A percentile compares a stretch with the other conserved stretches of the same genome.
Conservation (phyloP, 2,888 invertebrate species). For the Shargacucullia verbasci region DNA sequence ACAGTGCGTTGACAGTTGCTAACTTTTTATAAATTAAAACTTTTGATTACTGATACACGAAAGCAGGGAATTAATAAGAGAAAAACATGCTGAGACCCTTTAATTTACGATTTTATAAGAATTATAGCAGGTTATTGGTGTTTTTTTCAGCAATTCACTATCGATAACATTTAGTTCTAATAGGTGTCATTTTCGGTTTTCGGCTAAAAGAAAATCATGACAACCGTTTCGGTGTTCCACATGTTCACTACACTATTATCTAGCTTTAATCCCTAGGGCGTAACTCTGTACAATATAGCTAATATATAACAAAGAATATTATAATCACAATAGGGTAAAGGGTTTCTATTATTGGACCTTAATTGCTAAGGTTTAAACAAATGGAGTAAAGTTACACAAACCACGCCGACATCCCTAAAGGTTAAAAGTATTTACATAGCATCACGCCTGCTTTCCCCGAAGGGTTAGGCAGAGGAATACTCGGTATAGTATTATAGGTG, state of each 20-base stretch:
- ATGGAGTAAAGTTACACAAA: slow-evolving; percentile 17
- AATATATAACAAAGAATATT: slow-evolving; percentile 54
- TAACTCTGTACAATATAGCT: slow-evolving; percentile 35
- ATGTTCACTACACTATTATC: slow-evolving; percentile 17
- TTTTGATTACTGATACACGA: too few relatives aligned
- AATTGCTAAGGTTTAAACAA: slow-evolving; percentile 44
- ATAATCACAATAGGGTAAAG: slow-evolving; percentile 54
- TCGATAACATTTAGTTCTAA: too few relatives aligned
- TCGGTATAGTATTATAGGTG: too few relatives aligned
- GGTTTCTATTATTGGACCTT: slow-evolving; percentile 50
- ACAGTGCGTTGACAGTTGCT: too few relatives aligned
- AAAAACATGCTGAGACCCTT: too few relatives aligned
- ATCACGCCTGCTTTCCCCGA: background rate
- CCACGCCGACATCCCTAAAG: slow-evolving; percentile 1
- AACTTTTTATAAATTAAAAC: too few relatives aligned
- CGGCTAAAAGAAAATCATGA: background rate
- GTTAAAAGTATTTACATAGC: background rate
- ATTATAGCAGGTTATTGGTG: too few relatives aligned
- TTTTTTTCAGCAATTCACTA: too few relatives aligned
- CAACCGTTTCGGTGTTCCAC: background rate
- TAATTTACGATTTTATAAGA: too few relatives aligned
- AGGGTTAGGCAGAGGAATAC: too few relatives aligned
- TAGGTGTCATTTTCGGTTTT: slow-evolving; percentile 22
- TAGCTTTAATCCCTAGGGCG: slow-evolving; percentile 49
- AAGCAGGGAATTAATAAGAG: too few relatives aligned